Percentiles rank a stretch among this genome's conserved stretches.
Conservation (phyloP, 2,797 vertebrate species). For the Antrozous pallidus region DNA sequence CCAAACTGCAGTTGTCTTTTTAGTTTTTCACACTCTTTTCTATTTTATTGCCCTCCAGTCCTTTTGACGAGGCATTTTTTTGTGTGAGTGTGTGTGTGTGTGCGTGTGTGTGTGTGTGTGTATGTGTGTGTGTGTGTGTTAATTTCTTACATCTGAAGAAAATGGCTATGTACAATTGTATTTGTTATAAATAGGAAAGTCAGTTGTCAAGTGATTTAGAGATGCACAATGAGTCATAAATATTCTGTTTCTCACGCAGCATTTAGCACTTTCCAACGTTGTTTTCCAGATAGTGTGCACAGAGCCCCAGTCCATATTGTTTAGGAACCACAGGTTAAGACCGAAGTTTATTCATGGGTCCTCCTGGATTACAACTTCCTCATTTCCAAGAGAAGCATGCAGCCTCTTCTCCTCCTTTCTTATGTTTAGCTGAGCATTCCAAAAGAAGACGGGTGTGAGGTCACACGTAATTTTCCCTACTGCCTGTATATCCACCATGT, state of each 20-base stretch:
- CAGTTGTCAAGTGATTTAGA: constrained; percentile 42
- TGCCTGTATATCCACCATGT: neutral
- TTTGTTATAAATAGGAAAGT: constrained; percentile 54
- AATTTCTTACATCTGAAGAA: constrained; percentile 40
- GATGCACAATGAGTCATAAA: constrained; percentile 59
- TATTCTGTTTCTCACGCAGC: constrained; percentile 35
- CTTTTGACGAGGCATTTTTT: neutral
- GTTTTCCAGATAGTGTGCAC: constrained; percentile 19
- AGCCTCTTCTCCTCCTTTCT: neutral
- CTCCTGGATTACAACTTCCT: constrained; percentile 2
- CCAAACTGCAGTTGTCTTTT: neutral
- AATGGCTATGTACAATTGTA: neutral
- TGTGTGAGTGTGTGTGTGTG: neutral
- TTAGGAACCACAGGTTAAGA: neutral
- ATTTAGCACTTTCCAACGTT: constrained; percentile 8
- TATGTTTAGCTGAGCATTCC: neutral
- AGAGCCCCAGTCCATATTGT: neutral
- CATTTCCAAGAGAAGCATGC: neutral
- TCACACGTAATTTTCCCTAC: neutral
- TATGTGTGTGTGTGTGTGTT: neutral
- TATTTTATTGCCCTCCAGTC: neutral
- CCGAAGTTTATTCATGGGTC: neutral
- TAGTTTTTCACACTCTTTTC: neutral
- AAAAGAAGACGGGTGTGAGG: neutral
- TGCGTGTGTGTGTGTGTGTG: neutral